These are phyloP conservation scores for Plebejus argus DNA, from an alignment of 2,888 invertebrate genomes.

Conservation along the genomic window DNA sequence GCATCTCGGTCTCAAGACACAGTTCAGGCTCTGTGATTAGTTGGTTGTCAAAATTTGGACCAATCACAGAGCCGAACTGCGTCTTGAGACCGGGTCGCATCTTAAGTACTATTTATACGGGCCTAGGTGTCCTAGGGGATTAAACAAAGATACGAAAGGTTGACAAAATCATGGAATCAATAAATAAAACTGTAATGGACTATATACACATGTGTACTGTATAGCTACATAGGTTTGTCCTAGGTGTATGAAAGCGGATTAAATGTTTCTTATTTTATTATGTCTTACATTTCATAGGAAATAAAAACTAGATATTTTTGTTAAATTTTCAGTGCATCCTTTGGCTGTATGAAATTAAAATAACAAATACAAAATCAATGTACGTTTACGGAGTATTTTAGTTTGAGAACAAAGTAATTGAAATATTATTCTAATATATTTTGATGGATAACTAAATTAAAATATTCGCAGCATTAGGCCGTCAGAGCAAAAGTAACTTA, in stretches of 20 bases:
- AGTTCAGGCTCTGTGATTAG: no score
- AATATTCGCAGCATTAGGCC: not conserved
- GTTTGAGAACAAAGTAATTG: not conserved
- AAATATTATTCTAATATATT: not conserved
- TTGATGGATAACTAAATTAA: not conserved
- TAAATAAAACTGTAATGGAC: slow-evolving; percentile 41
- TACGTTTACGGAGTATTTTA: not conserved
- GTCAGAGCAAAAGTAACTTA: not conserved
- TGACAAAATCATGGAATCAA: slow-evolving; percentile 24
- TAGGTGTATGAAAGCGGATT: slow-evolving; percentile 15
- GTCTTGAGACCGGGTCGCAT: no score
- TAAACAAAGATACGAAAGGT: slow-evolving; percentile 34
- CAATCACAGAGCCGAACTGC: no score
- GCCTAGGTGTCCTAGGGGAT: not conserved
- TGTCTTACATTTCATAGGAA: not conserved
- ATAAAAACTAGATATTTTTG: not conserved
- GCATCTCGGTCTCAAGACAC: no score
- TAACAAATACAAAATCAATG: no score
- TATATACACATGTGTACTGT: slow-evolving; percentile 45
- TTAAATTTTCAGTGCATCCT: not conserved
- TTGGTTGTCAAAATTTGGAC: no score
- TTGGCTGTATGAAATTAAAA: not conserved
- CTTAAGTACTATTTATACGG: no score
- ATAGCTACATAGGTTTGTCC: slow-evolving; percentile 19
- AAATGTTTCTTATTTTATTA: no score